Base-by-base conservation (phyloP, 1,140 invertebrate species). In the Bombus pascuorum region DNA sequence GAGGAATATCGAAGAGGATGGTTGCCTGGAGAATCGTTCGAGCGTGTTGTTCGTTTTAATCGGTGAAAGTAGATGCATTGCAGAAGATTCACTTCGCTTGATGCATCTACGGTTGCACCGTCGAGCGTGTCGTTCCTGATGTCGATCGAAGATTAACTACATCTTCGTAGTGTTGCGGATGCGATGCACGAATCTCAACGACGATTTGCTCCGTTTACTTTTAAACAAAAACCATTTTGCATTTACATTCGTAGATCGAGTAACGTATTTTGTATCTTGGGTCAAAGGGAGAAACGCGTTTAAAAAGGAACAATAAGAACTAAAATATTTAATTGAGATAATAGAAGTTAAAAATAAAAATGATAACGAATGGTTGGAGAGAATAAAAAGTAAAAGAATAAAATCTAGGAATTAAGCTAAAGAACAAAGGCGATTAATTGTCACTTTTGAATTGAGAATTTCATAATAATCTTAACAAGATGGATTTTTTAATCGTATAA, bases 41-140 rank as follows among this genome's bases (percentile, higher is more conserved):
- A 90, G 87, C 87, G 89, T 85, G 85, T 75, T 81, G 53, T 87
- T 76, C 44, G 44, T 32, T 65, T 80, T 42, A n/a, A 77, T 68
- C 82, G 87, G 89, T 83, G 89, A 90, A 90, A 90, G 89, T 89
- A 83, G 86, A 89, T 84, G 77, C 85, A 81, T 62, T 34, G 44
- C 1, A 37, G 77, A 62, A 84, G 78, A 89, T 57, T 44, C 71
- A 39, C 74, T 68, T n/a, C 22, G 42, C n/a, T 22, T 12, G 62
- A 25, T 76, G 81, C 86, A 80, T 78, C 81, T 70, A 57, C 74
- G 53, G 66, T 88, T 89, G 75, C 88, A 73, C 57, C 76, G 47
- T 81, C 22, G 73, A 70, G 68, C 77, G 83, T 81, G 80, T 85
- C 71, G 81, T 82, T 80, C n/a, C 71, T 66, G 37, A 66, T 76